Evolutionary conservation across 1,140 invertebrate species (phyloP).

Genomic region (Drosophila sp.): DNA sequence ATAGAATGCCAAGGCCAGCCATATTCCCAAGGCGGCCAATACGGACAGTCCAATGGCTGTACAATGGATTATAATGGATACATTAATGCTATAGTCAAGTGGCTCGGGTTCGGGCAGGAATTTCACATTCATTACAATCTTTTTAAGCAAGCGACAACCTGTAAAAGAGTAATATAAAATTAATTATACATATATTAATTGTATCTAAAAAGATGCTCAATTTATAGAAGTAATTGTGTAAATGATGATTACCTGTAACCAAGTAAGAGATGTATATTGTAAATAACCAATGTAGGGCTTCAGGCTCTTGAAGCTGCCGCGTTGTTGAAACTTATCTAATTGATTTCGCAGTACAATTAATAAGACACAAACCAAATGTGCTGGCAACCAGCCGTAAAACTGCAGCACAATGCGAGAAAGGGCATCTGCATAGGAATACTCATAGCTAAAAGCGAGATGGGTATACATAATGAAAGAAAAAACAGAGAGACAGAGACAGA

Average conservation of each 20-base stretch:
- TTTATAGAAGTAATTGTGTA: no score
- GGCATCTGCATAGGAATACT: constrained; percentile 71
- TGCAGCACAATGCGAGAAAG: constrained; percentile 68
- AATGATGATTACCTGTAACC: constrained; percentile 65
- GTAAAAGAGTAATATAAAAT: neutral
- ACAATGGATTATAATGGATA: constrained; percentile 72
- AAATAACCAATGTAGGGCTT: constrained; percentile 62
- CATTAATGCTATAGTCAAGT: constrained; percentile 64
- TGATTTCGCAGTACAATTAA: constrained; percentile 75
- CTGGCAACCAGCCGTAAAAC: constrained; percentile 79
- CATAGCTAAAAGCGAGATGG: constrained; percentile 61
- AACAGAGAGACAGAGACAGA: neutral
- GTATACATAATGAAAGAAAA: neutral
- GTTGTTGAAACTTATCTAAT: constrained; percentile 54
- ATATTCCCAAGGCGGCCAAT: constrained; percentile 47
- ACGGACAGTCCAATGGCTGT: constrained; percentile 66
- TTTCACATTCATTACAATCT: constrained; percentile 50
- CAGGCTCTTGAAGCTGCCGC: constrained; percentile 62
- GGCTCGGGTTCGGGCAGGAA: constrained; percentile 55
- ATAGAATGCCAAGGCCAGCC: constrained; percentile 60
- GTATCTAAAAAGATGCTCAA: no score
- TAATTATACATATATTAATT: no score
- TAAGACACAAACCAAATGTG: constrained; percentile 74
- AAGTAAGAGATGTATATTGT: constrained; percentile 74
- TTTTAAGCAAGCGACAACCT: constrained; percentile 73